Conservation (phyloP, 2,888 invertebrate species). For the Boloria euphrosyne region DNA sequence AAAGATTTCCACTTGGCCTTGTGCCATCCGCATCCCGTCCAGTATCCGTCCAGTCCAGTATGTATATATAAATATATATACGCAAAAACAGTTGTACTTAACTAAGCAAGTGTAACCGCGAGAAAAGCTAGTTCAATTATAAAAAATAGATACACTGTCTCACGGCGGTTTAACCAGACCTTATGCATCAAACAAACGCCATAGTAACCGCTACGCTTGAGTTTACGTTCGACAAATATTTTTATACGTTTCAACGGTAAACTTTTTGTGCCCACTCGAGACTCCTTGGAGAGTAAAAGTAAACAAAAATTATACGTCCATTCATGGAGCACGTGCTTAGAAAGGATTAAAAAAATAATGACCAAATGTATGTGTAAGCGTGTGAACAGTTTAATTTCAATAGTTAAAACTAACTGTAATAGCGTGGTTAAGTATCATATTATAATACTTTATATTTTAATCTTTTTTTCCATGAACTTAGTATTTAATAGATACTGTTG, state of each 20-base stretch:
- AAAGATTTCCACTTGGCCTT: no score
- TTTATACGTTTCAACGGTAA: constrained; percentile 61
- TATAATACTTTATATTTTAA: no score
- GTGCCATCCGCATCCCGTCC: no score
- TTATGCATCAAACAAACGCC: constrained; percentile 43
- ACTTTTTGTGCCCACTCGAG: constrained; percentile 58
- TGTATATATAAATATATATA: no score
- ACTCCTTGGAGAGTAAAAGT: constrained; percentile 71
- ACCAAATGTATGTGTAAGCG: constrained; percentile 2
- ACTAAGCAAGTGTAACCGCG: no score
- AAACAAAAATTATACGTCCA: constrained; percentile 77
- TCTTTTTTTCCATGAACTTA: no score
- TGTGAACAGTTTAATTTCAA: constrained; percentile 16
- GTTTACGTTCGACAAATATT: constrained; percentile 67
- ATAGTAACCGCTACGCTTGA: constrained; percentile 49
- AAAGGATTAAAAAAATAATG: constrained; percentile 46
- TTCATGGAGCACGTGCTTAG: constrained; percentile 68
- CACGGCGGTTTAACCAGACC: constrained; percentile 27
- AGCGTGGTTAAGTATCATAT: background rate
- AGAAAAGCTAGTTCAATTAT: no score
- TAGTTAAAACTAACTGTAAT: background rate
- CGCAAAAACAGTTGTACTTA: no score
- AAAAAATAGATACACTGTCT: background rate
- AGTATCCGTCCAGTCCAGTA: no score
- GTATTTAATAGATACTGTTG: no score